Evolutionary conservation across 2,113 vertebrate genomes (phyloP).

Genomic region (Craseonycteris thonglongyai): DNA sequence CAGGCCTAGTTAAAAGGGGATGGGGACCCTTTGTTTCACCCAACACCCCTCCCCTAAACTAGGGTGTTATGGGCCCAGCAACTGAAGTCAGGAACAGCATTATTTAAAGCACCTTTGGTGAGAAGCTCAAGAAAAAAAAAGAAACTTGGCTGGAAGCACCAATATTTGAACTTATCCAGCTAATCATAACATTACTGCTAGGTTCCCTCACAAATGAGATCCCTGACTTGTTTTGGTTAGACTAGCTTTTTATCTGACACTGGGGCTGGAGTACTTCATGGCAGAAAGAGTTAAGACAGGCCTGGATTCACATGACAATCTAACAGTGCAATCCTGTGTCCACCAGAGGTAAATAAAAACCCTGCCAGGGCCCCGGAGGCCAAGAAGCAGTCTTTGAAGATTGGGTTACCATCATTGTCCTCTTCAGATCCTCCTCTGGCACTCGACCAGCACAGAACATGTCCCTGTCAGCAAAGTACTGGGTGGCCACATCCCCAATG

Average conservation of each 20-base stretch:
- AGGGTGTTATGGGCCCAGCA: neutral
- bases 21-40: neutral
- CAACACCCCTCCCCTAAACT: neutral
- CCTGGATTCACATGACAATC: neutral
- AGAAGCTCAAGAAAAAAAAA: neutral
- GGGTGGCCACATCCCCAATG: constrained; percentile 96
- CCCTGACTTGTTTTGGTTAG: neutral
- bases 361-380: neutral
- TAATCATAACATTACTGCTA: neutral
- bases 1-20: neutral
- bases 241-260: neutral
- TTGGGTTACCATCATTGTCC: constrained; percentile 95
- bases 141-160: neutral
- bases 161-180: neutral
- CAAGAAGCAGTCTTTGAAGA: neutral
- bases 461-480: constrained; percentile 97
- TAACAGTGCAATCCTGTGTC: neutral
- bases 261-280: neutral
- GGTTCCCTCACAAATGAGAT: neutral
- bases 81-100: neutral
- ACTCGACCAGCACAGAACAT: constrained; percentile 97
- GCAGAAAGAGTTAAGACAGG: neutral
- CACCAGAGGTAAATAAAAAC: neutral
- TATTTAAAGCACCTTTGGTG: neutral
- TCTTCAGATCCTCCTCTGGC: constrained; percentile 94